Evolutionary conservation across 2,113 vertebrate species (phyloP).

Genomic region (Chiloscyllium plagiosum): DNA sequence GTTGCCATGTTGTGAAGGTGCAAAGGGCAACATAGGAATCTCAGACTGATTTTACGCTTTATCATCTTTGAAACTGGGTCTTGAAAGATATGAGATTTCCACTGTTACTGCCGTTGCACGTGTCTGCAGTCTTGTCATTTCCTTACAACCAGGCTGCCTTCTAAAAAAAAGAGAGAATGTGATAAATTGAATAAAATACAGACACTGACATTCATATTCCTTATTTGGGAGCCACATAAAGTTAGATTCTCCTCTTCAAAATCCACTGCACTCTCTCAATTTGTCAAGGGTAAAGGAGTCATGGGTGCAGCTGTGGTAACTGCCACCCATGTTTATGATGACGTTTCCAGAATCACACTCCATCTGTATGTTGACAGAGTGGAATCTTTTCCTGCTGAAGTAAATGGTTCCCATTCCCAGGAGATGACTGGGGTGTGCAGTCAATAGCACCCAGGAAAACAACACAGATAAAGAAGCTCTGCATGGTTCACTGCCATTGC

Average conservation of each 20-base stretch:
- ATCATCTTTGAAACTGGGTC: background rate
- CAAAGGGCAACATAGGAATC: background rate
- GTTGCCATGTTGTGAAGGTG: background rate
- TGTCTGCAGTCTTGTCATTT: background rate
- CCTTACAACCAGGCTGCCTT: background rate
- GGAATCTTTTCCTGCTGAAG: background rate
- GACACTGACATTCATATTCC: background rate
- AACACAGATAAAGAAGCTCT: background rate
- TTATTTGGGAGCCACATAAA: background rate
- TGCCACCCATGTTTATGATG: background rate
- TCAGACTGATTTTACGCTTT: background rate
- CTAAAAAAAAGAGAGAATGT: background rate
- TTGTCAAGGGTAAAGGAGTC: conserved; percentile 33
- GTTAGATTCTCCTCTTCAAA: background rate
- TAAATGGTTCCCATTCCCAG: background rate
- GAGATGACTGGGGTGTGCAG: background rate
- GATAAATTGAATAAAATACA: background rate
- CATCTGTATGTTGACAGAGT: background rate
- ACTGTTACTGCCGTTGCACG: background rate
- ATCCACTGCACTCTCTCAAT: background rate
- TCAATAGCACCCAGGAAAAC: conserved; percentile 2
- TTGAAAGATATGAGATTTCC: background rate
- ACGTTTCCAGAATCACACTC: background rate
- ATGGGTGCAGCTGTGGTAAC: conserved; percentile 15
- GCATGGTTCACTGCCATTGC: background rate